Base-by-base conservation (phyloP, 1,140 invertebrate genomes). In the Luehdorfia chinensis region DNA sequence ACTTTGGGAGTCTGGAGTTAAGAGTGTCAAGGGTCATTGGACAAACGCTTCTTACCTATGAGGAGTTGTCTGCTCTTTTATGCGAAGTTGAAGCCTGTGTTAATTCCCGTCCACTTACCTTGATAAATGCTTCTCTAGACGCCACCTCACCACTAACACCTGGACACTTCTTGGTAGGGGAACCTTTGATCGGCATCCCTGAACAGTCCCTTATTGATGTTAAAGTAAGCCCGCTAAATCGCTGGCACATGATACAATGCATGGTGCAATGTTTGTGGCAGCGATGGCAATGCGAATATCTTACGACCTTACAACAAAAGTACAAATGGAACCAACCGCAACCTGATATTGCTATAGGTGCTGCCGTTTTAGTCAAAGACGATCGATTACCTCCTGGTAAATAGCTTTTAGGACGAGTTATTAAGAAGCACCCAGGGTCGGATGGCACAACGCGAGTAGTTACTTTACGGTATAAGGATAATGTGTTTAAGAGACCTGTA, bases 1-100 rank as follows among this genome's bases (percentile, higher is more conserved):
- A 43, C 54, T 59, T 30, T 59, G 56, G 56, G 56, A 59, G 14
- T 21, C 48, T 0, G 53, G 47, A 46, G 50, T 37, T 6, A n/a
- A 48, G 3, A 6, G 18, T 18, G 12, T 37, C 1, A 0, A 32
- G 3, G 14, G 44, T 11, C 48, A 3, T 21, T 21, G 7, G 7
- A 4, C 3, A 4, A 9, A 28, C 25, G 2, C 3, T 4, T 8
- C n/a, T 28, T 4, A 28, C 25, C 2, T 28, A 28, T 28, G 25
- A 28, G n/a, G 25, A 28, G n/a, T 6, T 8, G 5, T 6, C 4
- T 28, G n/a, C 25, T 4, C 25, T 28, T 8, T 28, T 28, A 28
- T 28, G 25, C n/a, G 3, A 28, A 28, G n/a, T 28, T 2, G 25
- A 28, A 28, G 25, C 25, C 3, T 28, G 25, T 8, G 2, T 28